Evolutionary conservation across 2,888 invertebrate genomes (phyloP).

Genomic region (Aphodius granarius): DNA sequence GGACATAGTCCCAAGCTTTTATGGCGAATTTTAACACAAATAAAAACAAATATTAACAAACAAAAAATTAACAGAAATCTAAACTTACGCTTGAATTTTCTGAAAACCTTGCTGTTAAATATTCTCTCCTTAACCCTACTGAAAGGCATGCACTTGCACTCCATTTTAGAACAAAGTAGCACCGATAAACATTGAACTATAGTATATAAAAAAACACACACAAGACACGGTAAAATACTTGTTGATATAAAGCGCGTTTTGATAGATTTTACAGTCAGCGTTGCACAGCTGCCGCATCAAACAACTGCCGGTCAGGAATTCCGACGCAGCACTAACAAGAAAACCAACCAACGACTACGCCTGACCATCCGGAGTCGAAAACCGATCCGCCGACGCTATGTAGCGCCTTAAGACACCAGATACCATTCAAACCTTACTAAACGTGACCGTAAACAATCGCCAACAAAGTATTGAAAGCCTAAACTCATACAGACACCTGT

Average conservation of each 20-base stretch:
- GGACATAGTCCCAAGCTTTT: neutral
- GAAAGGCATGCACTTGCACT: slow-evolving; percentile 28
- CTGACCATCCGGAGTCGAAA: neutral
- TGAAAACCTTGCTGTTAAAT: slow-evolving; percentile 25
- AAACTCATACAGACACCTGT: neutral
- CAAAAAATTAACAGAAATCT: neutral
- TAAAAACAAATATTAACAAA: neutral
- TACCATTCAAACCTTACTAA: neutral
- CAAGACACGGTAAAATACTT: neutral
- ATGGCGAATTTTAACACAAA: neutral
- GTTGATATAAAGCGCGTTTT: neutral
- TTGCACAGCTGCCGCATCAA: neutral
- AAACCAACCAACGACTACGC: neutral
- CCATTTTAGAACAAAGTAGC: slow-evolving; percentile 15
- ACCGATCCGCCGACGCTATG: neutral
- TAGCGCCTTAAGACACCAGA: neutral
- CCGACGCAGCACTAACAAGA: neutral
- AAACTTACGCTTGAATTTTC: slow-evolving; percentile 24
- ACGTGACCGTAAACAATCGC: neutral
- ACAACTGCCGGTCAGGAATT: neutral
- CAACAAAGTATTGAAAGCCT: neutral
- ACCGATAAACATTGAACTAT: neutral
- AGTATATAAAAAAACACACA: no score
- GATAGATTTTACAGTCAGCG: neutral
- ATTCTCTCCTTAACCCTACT: slow-evolving; percentile 29